Base-by-base conservation (phyloP, 2,113 vertebrate species). In the Balaenoptera acutorostrata region DNA sequence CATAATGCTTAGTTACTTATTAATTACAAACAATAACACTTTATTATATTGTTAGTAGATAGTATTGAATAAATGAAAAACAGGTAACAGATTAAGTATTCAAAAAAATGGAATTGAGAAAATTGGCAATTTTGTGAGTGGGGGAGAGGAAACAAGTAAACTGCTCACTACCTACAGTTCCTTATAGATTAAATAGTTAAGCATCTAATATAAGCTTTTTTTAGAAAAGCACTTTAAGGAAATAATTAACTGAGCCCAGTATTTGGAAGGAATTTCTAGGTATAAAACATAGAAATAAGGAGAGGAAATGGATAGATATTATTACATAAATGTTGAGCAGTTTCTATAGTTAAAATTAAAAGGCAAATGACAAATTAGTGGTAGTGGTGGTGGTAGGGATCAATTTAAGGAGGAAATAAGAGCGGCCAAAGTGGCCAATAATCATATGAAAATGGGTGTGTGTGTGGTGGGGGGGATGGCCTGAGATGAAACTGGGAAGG, bases 251-350 rank as follows among this genome's bases (percentile, higher is more conserved):
- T 44, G 33, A 77, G 77, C 6, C 27, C 2, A 55, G 36, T 31
- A 61, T 82, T 89, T 96, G 20, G 68, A 55, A 93, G 36, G 20
- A 86, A 61, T 94, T 96, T 96, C 39, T 83, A 74, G 83, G 18
- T 85, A 64, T 94, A 80, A 93, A 81, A 87, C 72, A 52, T n/a
- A 15, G 33, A 97, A 96, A 90, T 95, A 74, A 87, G 4, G 12
- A 31, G 14, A 85, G 9, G 41, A 81, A 87, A 59, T 87, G 44
- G 33, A 18, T 92, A 59, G 15, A 91, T 85, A 52, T 41, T 91
- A 31, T 57, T 77, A 6, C 15, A 72, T 52, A 74, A 84, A 33
- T 78, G 12, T 75, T 85, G 61, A 84, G 55, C 83, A 75, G 7
- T 92, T 94, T 63, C 69, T 93, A 55, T 66, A 71, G 92, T 44